A percentile compares a stretch with the other conserved stretches of the same genome.
These are phyloP conservation scores for Glaucopsyche alexis DNA, from an alignment of 2,888 invertebrate species.

Conservation along the genomic window DNA sequence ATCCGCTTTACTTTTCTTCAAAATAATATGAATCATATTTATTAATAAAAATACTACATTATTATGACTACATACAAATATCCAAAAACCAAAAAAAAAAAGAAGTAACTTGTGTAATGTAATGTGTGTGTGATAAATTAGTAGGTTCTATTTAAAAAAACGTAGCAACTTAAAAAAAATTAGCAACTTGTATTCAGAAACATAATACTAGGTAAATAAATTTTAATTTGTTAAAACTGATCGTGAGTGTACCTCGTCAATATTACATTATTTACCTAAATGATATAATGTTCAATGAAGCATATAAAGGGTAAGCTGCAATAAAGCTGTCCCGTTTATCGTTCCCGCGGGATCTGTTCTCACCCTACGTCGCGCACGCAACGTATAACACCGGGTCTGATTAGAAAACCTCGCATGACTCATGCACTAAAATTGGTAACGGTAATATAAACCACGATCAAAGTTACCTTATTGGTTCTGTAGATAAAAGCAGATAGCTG, in stretches of 20 bases:
- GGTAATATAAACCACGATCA: neutral
- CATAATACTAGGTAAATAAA: neutral
- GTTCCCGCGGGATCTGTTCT: slow-evolving; percentile 49
- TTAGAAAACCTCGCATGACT: slow-evolving; percentile 48
- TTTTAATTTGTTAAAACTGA: no score
- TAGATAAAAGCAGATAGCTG: no score
- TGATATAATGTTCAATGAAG: slow-evolving; percentile 21
- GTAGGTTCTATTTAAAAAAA: no score
- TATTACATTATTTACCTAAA: neutral
- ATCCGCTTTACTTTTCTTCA: no score
- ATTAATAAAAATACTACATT: no score
- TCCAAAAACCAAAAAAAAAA: no score
- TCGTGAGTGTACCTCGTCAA: neutral
- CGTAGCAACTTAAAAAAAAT: no score
- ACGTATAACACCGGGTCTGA: slow-evolving; percentile 45
- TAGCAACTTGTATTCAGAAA: neutral
- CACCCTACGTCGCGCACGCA: slow-evolving; percentile 46
- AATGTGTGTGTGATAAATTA: no score
- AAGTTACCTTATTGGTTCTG: neutral
- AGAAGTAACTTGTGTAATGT: no score
- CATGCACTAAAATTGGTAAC: slow-evolving; percentile 35
- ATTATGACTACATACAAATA: no score
- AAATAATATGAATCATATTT: no score
- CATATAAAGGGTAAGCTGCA: slow-evolving; percentile 30
- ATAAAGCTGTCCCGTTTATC: slow-evolving; percentile 47